phyloP scores from a whole-genome alignment of 2,113 vertebrate genomes.

The Anhinga rufa region DNA sequence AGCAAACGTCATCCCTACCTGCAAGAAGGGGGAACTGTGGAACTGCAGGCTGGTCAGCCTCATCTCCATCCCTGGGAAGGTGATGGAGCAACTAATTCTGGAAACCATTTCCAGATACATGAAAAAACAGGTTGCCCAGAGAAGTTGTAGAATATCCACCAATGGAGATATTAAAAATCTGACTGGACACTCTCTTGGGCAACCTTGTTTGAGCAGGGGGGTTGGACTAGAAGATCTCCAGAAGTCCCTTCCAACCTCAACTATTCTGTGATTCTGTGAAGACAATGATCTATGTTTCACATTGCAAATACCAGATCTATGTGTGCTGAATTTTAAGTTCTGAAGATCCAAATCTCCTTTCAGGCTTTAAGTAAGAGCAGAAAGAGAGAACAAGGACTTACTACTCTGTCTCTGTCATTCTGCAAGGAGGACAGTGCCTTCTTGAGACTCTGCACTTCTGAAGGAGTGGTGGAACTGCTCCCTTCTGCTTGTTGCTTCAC shows the following conservation, averaged over 20 bases:
- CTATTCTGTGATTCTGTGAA: not conserved
- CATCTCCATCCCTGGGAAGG: not conserved
- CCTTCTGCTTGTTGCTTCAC: slow-evolving; percentile 37
- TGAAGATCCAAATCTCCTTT: not conserved
- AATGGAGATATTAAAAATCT: not conserved
- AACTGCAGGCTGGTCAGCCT: not conserved
- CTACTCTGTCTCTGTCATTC: slow-evolving; percentile 89
- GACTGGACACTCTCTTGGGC: not conserved
- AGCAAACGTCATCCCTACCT: not conserved
- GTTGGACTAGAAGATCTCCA: not conserved
- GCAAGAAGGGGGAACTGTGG: not conserved
- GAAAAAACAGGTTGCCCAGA: not conserved
- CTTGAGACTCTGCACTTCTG: slow-evolving; percentile 87
- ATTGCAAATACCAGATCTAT: not conserved
- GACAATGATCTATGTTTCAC: not conserved
- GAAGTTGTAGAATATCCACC: not conserved
- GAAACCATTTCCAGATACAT: not conserved
- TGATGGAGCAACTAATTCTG: not conserved
- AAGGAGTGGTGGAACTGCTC: not conserved
- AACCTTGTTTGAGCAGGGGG: not conserved
- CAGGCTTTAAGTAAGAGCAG: not conserved
- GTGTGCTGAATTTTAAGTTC: not conserved
- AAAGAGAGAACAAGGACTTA: slow-evolving; percentile 62
- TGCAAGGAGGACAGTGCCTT: slow-evolving; percentile 90
- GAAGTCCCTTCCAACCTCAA: not conserved